Evolutionary conservation across 2,888 invertebrate genomes (phyloP).

Genomic region (Periphyllus acericola): DNA sequence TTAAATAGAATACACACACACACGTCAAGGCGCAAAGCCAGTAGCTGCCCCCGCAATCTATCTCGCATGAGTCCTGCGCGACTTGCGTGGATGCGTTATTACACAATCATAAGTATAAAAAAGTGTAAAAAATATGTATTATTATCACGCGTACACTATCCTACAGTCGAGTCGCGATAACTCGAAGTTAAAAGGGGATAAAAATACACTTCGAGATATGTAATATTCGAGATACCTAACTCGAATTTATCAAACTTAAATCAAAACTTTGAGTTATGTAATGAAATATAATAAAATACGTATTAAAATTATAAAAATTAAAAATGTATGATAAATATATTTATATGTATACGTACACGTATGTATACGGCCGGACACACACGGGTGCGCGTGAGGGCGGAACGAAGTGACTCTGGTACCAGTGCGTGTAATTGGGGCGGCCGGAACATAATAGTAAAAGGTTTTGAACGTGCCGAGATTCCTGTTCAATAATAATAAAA

Average conservation of each 20-base stretch:
- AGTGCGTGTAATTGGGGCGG: conserved; percentile 47
- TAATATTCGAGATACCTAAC: too few species aligned
- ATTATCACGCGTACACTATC: too few species aligned
- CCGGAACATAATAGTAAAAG: background rate
- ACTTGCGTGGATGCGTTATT: background rate
- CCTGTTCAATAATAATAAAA: conserved; percentile 8
- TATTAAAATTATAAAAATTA: too few species aligned
- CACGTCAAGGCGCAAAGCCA: conserved; percentile 23
- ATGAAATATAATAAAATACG: too few species aligned
- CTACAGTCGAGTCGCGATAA: too few species aligned
- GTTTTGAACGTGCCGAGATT: conserved; percentile 20
- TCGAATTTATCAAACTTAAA: too few species aligned
- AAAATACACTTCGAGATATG: too few species aligned
- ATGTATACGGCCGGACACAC: background rate
- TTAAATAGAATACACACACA: background rate
- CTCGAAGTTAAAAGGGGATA: too few species aligned
- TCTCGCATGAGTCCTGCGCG: background rate
- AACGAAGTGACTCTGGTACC: background rate
- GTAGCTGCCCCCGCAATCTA: conserved; percentile 51
- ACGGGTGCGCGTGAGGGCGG: background rate
- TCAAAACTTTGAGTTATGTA: too few species aligned
- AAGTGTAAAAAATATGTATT: background rate
- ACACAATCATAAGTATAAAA: background rate
- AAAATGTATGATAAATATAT: too few species aligned
- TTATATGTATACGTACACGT: too few species aligned